Evolutionary conservation across 2,888 invertebrate species (phyloP).

Genomic region (Parnassius mnemosyne): DNA sequence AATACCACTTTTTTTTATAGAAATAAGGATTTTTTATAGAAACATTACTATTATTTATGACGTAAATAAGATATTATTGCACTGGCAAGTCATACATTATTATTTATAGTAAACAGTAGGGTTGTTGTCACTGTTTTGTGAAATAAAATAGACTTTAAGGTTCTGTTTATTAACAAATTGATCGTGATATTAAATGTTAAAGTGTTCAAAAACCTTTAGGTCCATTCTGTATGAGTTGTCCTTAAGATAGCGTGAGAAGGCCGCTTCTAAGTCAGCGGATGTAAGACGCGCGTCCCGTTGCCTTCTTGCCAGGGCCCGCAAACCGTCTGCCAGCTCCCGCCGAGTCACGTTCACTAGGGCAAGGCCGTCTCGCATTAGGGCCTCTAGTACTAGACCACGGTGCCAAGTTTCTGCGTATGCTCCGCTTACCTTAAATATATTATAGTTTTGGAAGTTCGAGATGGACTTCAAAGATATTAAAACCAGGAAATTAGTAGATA

Average conservation of each 20-base stretch:
- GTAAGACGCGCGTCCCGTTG: conserved; percentile 62
- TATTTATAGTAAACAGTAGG: no score
- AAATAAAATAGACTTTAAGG: no score
- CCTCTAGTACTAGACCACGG: conserved; percentile 69
- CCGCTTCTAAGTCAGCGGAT: conserved; percentile 61
- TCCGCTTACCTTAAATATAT: conserved; percentile 76
- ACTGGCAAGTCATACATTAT: no score
- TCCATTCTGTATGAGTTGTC: conserved; percentile 69
- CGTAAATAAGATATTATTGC: no score
- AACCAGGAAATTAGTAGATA: no score
- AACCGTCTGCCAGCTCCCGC: conserved; percentile 76
- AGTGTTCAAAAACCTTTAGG: conserved; percentile 48
- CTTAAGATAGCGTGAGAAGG: conserved; percentile 56
- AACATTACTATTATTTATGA: no score
- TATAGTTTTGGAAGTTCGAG: conserved; percentile 1
- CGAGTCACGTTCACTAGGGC: conserved; percentile 76
- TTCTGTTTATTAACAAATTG: no score
- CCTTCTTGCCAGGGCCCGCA: conserved; percentile 62
- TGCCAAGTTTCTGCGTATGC: conserved; percentile 83
- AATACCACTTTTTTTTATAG: no score
- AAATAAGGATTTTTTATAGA: no score
- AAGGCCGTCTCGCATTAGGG: conserved; percentile 73
- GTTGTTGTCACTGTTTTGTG: no score
- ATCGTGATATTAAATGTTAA: no score
- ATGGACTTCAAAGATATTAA: no score